Conservation (phyloP, 2,888 invertebrate species). For the Dolichopus griseipennis region DNA sequence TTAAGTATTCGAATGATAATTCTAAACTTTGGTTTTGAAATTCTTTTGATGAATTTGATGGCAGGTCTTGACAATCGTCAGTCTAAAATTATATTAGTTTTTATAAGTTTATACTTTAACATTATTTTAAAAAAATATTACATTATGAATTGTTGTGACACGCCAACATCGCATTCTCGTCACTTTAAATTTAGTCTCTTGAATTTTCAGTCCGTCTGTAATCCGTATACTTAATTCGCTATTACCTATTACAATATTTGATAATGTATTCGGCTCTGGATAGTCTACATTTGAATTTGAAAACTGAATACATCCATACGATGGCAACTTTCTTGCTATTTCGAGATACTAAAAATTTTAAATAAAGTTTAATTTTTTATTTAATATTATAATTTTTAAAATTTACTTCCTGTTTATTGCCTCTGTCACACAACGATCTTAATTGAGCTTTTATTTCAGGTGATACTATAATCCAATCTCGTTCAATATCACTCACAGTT, state of each 20-base stretch:
- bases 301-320: slow-evolving; percentile 84
- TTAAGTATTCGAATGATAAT: slow-evolving; percentile 89
- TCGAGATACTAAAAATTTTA: slow-evolving; percentile 62
- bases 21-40: slow-evolving; percentile 49
- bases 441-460: slow-evolving; percentile 61
- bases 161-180: slow-evolving; percentile 97
- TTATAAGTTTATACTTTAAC: not conserved
- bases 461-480: slow-evolving; percentile 73
- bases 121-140: slow-evolving; percentile 40
- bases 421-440: slow-evolving; percentile 60
- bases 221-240: slow-evolving; percentile 72
- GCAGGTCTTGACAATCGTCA: not conserved
- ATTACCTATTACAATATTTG: slow-evolving; percentile 73
- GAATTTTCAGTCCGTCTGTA: slow-evolving; percentile 50
- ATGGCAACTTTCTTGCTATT: slow-evolving; percentile 70
- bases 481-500: slow-evolving; percentile 75
- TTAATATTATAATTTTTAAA: slow-evolving; percentile 13
- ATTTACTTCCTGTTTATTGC: slow-evolving; percentile 70
- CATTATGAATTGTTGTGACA: slow-evolving; percentile 74
- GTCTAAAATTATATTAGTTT: not conserved
- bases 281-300: slow-evolving; percentile 67
- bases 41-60: slow-evolving; percentile 20
- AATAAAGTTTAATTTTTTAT: slow-evolving; percentile 7
- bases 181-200: slow-evolving; percentile 83
- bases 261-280: slow-evolving; percentile 55